Conservation (phyloP, 2,888 invertebrate genomes). For the Amphipyra berbera region DNA sequence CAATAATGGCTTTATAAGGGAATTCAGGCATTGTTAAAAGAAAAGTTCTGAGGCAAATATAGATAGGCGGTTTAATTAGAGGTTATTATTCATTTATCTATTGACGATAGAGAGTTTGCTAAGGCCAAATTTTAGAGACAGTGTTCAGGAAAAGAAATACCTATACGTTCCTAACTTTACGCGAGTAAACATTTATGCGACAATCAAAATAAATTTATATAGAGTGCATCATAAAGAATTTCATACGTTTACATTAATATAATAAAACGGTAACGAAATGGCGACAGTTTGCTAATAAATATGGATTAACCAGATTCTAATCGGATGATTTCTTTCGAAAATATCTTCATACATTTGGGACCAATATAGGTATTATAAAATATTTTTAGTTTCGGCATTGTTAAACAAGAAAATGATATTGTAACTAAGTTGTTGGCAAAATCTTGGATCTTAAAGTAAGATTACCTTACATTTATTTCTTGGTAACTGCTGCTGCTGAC, state of each 20-base stretch:
- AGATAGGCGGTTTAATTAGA: conserved; percentile 38
- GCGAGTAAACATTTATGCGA: background rate
- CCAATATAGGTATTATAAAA: background rate
- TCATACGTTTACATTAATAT: conserved; percentile 16
- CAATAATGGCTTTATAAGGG: conserved; percentile 35
- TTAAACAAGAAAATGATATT: too few relatives aligned
- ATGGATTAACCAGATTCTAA: conserved; percentile 35
- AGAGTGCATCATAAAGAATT: conserved; percentile 1
- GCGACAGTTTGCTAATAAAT: conserved; percentile 42
- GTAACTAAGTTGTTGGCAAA: too few relatives aligned
- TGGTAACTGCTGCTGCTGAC: conserved; percentile 1
- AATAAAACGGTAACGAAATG: conserved; percentile 24
- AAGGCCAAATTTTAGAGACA: conserved; percentile 16
- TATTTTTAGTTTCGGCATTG: background rate
- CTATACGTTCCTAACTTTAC: background rate
- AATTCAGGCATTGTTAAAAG: conserved; percentile 15
- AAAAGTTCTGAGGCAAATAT: conserved; percentile 12
- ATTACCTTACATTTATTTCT: background rate
- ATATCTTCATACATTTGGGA: conserved; percentile 8
- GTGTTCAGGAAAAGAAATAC: background rate
- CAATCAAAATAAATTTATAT: background rate
- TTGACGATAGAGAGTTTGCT: conserved; percentile 1
- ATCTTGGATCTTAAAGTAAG: too few relatives aligned
- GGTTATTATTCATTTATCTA: conserved; percentile 1
- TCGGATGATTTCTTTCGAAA: conserved; percentile 1